Evolutionary conservation across 2,888 invertebrate species (phyloP), one percentile per base, ranked within the genome.

Genomic region (Pseudoips prasinana): DNA sequence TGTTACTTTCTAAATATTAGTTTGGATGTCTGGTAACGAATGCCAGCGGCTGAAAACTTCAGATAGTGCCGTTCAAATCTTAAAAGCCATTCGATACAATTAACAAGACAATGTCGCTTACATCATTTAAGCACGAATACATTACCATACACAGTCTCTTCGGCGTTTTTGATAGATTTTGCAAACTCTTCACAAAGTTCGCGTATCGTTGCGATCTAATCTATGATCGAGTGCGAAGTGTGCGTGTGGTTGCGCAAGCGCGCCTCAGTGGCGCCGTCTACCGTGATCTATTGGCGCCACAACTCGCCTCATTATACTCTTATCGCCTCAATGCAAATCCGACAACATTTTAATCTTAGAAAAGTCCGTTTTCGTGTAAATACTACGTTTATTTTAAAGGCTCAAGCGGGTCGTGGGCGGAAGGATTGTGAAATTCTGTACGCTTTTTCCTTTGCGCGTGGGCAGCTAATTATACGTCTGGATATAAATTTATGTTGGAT

Each of bases 261-360:
- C 64, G 66, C 39, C 69, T 45, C 57, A 31, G 54, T 69, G 86
- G 84, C 86, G 84, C 83, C 85, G 79, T 80, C 80, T 80, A 76
- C 57, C 65, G 80, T 78, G 83, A 78, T 80, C 79, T 79, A 78
- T 62, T 58, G 80, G 75, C 77, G 77, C 80, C 74, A 56, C 53
- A 48, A 57, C 45, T 58, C 59, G 60, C 58, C 66, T 80, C 74
- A 72, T 78, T 77, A 78, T 65, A 63, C 69, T 57, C 64, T 76
- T 82, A 78, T 80, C 80, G 64, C 67, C 55, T 73, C 73, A 71
- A 82, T 82, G 80, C 81, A 79, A 81, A 81, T 78, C 69, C 64
- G 46, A 60, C 69, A 65, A 60, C 70, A 67, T 72, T 78, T 75
- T 71, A 76, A 77, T 77, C 68, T 63, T 58, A 58, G 62, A 63